Percentiles rank a stretch among this genome's conserved stretches.
Evolutionary conservation across 2,888 invertebrate genomes (phyloP).

Genomic region (Lordiphosa fenestrarum): DNA sequence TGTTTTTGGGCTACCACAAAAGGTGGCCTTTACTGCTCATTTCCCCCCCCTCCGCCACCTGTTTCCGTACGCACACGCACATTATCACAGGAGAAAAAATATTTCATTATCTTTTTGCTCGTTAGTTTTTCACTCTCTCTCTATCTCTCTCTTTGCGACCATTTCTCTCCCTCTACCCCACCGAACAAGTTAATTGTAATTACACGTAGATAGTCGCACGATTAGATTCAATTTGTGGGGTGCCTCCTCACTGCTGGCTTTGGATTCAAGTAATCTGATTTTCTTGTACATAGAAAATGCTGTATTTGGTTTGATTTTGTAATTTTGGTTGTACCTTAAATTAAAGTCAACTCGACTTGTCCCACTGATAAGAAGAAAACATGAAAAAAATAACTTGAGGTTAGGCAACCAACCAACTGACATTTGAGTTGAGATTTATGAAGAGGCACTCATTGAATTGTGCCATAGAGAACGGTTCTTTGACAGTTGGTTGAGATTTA

Average conservation of each 20-base stretch:
- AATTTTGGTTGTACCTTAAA: slow-evolving; percentile 65
- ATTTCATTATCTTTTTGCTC: slow-evolving; percentile 72
- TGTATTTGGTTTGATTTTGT: slow-evolving; percentile 49
- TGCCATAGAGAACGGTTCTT: slow-evolving; percentile 55
- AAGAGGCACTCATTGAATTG: slow-evolving; percentile 64
- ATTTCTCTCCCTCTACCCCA: slow-evolving; percentile 3
- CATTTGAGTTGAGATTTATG: slow-evolving; percentile 58
- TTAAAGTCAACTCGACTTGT: slow-evolving; percentile 51
- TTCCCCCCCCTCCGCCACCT: slow-evolving; percentile 28
- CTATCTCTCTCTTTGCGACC: slow-evolving; percentile 1
- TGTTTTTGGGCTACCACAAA: slow-evolving; percentile 49
- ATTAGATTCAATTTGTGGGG: slow-evolving; percentile 69
- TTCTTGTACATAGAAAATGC: slow-evolving; percentile 39
- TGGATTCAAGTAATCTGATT: slow-evolving; percentile 58
- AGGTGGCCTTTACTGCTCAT: slow-evolving; percentile 31
- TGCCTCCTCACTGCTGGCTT: slow-evolving; percentile 11
- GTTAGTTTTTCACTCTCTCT: slow-evolving; percentile 41
- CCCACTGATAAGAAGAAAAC: slow-evolving; percentile 16
- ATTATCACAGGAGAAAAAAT: slow-evolving; percentile 28
- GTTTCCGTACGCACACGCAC: slow-evolving; percentile 14
- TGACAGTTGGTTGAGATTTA: slow-evolving; percentile 75
- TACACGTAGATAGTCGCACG: slow-evolving; percentile 69
- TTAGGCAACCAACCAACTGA: slow-evolving; percentile 26
- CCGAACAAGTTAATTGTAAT: slow-evolving; percentile 63
- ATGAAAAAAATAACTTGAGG: slow-evolving; percentile 8